These are phyloP conservation scores for Lithophane ornitopus DNA, from an alignment of 2,888 invertebrate species.

Conservation along the genomic window DNA sequence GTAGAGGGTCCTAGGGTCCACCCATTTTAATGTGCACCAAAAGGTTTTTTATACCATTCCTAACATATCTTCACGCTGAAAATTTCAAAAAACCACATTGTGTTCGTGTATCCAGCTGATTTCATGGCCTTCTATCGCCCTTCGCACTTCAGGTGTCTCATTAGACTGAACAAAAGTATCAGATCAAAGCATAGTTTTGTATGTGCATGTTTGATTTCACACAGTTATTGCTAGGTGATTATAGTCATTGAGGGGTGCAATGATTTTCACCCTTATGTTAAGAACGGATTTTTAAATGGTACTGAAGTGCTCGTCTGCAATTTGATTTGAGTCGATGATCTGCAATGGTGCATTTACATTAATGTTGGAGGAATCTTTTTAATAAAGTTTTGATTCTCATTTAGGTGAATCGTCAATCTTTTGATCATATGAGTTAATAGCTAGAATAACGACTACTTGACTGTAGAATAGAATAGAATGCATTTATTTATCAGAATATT, in stretches of 20 bases:
- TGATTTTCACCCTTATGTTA: constrained; percentile 43
- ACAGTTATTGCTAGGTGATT: constrained; percentile 52
- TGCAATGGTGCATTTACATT: neutral
- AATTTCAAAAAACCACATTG: neutral
- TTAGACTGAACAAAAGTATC: constrained; percentile 80
- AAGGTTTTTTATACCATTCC: neutral
- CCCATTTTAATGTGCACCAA: neutral
- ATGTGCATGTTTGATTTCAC: constrained; percentile 59
- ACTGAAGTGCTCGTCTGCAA: constrained; percentile 12
- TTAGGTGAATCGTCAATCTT: neutral
- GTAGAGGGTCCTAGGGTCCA: neutral
- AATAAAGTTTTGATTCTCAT: neutral
- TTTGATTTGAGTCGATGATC: constrained; percentile 1
- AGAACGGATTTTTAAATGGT: constrained; percentile 50
- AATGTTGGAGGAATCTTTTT: neutral
- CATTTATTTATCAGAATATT: too few relatives aligned
- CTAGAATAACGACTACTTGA: neutral
- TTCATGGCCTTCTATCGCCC: constrained; percentile 60
- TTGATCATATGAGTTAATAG: neutral
- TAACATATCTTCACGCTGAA: neutral
- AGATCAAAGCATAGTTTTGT: constrained; percentile 76
- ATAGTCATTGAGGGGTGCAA: constrained; percentile 38
- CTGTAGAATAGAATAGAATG: too few relatives aligned
- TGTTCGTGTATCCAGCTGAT: constrained; percentile 23
- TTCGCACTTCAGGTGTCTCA: constrained; percentile 79